Evolutionary conservation across 2,797 vertebrate species (phyloP), one percentile per base, ranked within the genome.

Genomic region (Sebastes itinus): DNA sequence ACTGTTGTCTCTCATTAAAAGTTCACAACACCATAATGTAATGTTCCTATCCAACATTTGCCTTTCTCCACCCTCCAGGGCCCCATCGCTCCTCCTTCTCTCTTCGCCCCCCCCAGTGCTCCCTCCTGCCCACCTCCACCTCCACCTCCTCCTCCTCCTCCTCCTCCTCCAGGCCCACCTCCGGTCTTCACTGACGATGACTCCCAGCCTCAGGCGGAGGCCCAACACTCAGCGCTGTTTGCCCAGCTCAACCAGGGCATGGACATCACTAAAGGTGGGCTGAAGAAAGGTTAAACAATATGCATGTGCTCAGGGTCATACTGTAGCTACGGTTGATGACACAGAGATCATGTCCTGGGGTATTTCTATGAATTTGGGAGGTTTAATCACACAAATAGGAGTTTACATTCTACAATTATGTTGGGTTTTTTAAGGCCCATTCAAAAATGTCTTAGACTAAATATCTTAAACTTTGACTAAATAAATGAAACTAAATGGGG

Each of bases 211-310:
- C 92, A 95, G 59, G 58, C 9, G 0, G 87, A 89, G 0, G 90
- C 96, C 1, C 88, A 95, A 52, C 97, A 97, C 77, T 97, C 97
- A 0, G 97, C 97, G 3, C 95, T 99, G 5, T 99, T 99, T 66
- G 96, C 97, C 10, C 96, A 99, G 90, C 97, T 99, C n/a, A 99
- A 99, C 92, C 97, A 97, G 93, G 99, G 99, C 88, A 97, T 96
- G 92, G 95, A 94, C 6, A 99, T 99, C 84, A 99, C 97, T 25
- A 98, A 96, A 97, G 98, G 99, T 99, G 60, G 54, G 87, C 62
- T 33, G n/a, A n/a, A 18, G 59, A 62, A 78, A 56, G 67, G 20
- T 49, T 49, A 32, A 4, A 32, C 2, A 33, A 25, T 12, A 58
- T 46, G 46, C 10, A 27, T 14, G 12, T 20, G 23, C 42, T n/a